These are phyloP conservation scores for Dolichoris vasculosae DNA, from an alignment of 1,140 invertebrate genomes.

Conservation along the genomic window DNA sequence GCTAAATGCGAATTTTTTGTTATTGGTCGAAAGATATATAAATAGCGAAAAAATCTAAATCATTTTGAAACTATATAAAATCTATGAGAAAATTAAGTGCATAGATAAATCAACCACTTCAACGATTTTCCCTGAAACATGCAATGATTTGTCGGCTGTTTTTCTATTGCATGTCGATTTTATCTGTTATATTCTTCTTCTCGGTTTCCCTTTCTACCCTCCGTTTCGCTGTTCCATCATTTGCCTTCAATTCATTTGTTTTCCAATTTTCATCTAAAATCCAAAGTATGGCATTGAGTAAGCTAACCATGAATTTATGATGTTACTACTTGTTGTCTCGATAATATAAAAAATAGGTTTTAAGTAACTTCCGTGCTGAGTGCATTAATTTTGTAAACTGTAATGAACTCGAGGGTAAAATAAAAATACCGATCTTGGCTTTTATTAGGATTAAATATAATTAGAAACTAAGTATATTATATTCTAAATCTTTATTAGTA, in stretches of 20 bases:
- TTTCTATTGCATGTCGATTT: no score
- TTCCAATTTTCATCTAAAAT: neutral
- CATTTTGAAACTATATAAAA: neutral
- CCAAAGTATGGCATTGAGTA: no score
- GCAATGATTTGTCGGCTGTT: slow-evolving; percentile 7
- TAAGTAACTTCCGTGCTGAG: no score
- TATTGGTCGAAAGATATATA: neutral
- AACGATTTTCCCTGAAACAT: neutral
- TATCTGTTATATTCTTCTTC: neutral
- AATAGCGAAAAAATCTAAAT: neutral
- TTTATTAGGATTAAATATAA: no score
- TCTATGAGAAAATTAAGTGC: neutral
- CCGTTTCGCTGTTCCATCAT: neutral
- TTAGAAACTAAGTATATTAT: no score
- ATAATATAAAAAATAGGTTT: no score
- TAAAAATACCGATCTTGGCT: no score
- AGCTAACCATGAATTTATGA: no score
- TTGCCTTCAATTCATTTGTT: neutral
- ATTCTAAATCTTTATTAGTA: no score
- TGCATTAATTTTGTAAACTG: no score
- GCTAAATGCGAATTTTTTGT: neutral
- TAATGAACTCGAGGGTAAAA: no score
- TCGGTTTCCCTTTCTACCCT: neutral
- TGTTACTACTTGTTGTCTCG: no score
- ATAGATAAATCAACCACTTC: slow-evolving; percentile 12